Conservation (phyloP, 2,888 invertebrate species). For the Pyrrhosoma nymphula region DNA sequence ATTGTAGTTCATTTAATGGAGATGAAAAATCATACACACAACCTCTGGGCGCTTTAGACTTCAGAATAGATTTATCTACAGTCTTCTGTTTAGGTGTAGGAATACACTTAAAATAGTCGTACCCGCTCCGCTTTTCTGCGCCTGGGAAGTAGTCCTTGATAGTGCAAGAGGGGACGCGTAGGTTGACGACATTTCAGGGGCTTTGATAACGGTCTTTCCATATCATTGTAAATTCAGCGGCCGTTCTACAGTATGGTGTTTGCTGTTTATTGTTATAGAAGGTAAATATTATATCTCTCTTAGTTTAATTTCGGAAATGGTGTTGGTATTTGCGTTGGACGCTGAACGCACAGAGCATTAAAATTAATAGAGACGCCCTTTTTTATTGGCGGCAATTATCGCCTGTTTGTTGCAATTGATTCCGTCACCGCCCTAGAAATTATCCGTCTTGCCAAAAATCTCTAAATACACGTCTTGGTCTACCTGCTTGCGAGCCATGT, state of each 20-base stretch:
- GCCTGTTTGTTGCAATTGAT: background rate
- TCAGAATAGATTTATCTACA: conserved; percentile 16
- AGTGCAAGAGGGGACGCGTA: conserved; percentile 63
- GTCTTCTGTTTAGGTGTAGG: conserved; percentile 57
- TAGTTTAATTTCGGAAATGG: background rate
- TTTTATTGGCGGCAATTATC: conserved; percentile 13
- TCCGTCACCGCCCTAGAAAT: background rate
- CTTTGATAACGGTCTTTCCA: conserved; percentile 48
- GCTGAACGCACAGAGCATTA: background rate
- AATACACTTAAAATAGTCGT: conserved; percentile 28
- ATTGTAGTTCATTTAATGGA: background rate
- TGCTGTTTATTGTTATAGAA: background rate
- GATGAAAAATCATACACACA: background rate
- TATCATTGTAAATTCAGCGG: background rate
- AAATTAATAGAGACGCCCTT: conserved; percentile 41
- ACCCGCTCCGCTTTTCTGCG: conserved; percentile 42
- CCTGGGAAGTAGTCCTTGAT: conserved; percentile 68
- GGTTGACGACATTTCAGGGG: conserved; percentile 68
- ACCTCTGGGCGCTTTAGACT: no score
- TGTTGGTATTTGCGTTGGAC: background rate
- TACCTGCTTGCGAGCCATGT: background rate
- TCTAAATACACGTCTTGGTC: background rate
- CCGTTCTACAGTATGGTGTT: background rate
- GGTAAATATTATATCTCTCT: conserved; percentile 1
- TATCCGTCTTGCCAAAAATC: background rate